phyloP scores from a whole-genome alignment of 2,797 vertebrate species.

The Trachurus trachurus region DNA sequence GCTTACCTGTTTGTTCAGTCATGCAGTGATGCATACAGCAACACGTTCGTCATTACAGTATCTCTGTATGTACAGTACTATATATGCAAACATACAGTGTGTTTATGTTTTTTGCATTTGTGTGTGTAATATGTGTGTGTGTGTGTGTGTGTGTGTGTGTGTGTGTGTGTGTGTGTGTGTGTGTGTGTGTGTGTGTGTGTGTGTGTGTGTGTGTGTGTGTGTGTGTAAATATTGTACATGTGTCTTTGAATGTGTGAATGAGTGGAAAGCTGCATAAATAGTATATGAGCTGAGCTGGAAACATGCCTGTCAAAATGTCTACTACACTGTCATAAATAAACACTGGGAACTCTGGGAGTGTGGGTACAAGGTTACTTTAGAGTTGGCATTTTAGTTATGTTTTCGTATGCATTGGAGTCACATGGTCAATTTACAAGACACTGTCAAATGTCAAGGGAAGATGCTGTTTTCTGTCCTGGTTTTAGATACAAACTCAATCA shows the following conservation, averaged over 20 bases:
- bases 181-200: too few relatives aligned
- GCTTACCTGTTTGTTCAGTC: constrained; percentile 2
- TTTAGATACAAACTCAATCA: background rate
- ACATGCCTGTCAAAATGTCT: background rate
- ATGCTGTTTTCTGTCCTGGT: too few relatives aligned
- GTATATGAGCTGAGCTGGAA: background rate
- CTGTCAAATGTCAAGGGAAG: background rate
- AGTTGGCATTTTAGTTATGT: too few relatives aligned
- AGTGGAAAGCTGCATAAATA: background rate
- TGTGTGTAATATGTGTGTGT: background rate
- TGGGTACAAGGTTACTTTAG: background rate
- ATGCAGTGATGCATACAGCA: constrained; percentile 7
- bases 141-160: background rate
- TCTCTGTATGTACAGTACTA: background rate
- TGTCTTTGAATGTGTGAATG: background rate
- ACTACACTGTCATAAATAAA: background rate
- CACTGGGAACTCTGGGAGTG: background rate
- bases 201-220: background rate
- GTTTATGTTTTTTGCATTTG: background rate
- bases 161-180: background rate
- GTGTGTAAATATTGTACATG: background rate
- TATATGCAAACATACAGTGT: background rate
- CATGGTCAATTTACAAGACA: too few relatives aligned
- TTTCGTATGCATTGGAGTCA: too few relatives aligned
- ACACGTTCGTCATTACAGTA: background rate